Evolutionary conservation across 2,797 vertebrate species (phyloP).

Genomic region (Channallabes apus): DNA sequence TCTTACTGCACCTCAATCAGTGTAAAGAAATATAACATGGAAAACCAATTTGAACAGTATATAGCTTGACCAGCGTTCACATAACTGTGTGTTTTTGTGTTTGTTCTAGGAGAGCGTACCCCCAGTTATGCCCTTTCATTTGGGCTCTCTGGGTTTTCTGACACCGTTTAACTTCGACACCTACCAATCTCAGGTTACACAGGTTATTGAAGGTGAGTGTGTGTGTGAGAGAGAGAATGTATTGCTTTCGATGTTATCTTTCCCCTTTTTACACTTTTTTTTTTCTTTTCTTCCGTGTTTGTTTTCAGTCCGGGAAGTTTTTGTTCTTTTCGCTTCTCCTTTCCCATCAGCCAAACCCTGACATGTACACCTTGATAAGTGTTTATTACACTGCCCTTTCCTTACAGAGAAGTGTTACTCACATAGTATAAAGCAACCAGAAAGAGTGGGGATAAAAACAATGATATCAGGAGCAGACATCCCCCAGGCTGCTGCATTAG

Average conservation of each 20-base stretch:
- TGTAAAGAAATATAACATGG: not conserved
- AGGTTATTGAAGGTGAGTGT: constrained; percentile 54
- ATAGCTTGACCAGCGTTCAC: not conserved
- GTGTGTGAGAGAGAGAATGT: no score
- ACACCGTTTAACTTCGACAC: constrained; percentile 82
- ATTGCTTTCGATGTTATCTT: not conserved
- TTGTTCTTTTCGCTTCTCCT: not conserved
- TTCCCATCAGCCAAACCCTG: constrained; percentile 34
- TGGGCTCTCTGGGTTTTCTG: constrained; percentile 80
- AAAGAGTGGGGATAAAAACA: not conserved
- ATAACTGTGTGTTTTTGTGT: constrained; percentile 4
- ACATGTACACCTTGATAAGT: not conserved
- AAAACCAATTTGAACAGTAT: no score
- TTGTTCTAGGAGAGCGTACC: constrained; percentile 76
- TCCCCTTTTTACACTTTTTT: not conserved
- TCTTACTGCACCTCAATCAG: not conserved
- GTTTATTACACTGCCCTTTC: not conserved
- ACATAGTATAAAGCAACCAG: not conserved
- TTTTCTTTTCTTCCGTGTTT: not conserved
- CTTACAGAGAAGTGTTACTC: not conserved
- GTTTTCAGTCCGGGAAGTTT: constrained; percentile 32
- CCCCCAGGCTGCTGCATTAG: not conserved
- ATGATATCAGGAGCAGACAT: not conserved
- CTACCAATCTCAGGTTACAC: constrained; percentile 86
- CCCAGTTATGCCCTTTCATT: constrained; percentile 82